A percentile compares a stretch with the other conserved stretches of the same genome.
phyloP scores from a whole-genome alignment of 1,140 invertebrate species.

The Harlomillsia oculata region DNA sequence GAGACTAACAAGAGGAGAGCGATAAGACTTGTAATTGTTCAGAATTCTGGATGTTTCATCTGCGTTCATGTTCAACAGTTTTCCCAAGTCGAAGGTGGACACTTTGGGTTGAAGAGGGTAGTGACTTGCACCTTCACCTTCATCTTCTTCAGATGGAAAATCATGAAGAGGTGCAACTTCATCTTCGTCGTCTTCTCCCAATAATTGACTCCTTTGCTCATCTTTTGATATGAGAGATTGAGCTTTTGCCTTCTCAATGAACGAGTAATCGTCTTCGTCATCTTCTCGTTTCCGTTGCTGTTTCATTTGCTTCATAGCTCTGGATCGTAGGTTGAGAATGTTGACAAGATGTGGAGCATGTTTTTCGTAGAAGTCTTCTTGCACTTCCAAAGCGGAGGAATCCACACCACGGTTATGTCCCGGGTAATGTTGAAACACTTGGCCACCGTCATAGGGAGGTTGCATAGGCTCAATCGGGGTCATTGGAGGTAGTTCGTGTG shows the following conservation, averaged over 20 bases:
- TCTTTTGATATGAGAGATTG: too few relatives aligned
- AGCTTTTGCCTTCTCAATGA: too few relatives aligned
- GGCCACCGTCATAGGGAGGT: conserved; percentile 1
- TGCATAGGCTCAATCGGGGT: conserved; percentile 21
- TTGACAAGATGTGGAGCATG: not conserved
- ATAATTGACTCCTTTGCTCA: too few relatives aligned
- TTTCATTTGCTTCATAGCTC: not conserved
- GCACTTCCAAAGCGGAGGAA: not conserved
- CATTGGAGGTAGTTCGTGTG: conserved; percentile 21
- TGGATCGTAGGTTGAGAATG: not conserved
- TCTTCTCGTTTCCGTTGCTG: not conserved
- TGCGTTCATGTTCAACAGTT: not conserved
- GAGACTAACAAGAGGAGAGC: not conserved
- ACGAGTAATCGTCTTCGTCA: not conserved
- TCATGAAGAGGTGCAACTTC: not conserved
- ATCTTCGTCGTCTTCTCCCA: too few relatives aligned
- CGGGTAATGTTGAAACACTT: conserved; percentile 13
- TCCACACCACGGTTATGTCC: not conserved
- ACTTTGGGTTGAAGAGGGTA: conserved; percentile 14
- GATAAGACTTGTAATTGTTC: not conserved
- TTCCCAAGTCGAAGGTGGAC: conserved; percentile 11
- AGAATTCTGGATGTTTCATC: not conserved
- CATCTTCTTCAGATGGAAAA: not conserved
- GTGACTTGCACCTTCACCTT: not conserved
- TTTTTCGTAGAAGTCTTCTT: not conserved